Conservation (phyloP, 2,888 invertebrate species). For the Drosophila peninsularis region DNA sequence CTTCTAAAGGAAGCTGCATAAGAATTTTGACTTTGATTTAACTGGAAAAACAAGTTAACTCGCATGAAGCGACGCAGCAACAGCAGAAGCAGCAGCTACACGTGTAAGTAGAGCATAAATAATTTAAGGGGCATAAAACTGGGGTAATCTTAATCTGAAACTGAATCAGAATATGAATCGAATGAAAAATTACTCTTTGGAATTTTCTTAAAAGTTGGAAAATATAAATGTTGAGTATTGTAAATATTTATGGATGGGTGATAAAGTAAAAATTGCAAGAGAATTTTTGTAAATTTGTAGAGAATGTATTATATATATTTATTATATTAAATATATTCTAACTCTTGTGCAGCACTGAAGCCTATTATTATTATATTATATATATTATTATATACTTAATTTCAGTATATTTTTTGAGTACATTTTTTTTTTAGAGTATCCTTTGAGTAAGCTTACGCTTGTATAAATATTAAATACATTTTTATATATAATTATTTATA, state of each 20-base stretch:
- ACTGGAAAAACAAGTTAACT: conserved; percentile 4
- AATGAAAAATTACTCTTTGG: not conserved
- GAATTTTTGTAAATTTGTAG: too few species aligned
- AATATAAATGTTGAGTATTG: not conserved
- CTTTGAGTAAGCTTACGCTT: too few species aligned
- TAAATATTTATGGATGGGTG: not conserved
- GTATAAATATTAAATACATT: too few species aligned
- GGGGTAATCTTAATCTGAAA: not conserved
- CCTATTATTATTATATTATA: too few species aligned
- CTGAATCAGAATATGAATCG: not conserved
- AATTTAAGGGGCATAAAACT: not conserved
- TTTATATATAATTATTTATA: too few species aligned
- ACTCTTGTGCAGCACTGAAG: too few species aligned
- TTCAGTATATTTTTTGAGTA: too few species aligned
- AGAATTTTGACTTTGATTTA: conserved; percentile 1
- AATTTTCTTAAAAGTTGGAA: not conserved
- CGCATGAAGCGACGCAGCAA: not conserved
- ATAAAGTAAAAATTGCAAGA: too few species aligned
- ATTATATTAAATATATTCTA: too few species aligned
- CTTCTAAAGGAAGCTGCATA: conserved; percentile 23
- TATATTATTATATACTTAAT: too few species aligned
- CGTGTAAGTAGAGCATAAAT: not conserved
- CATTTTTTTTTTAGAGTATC: too few species aligned
- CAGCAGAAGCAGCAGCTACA: not conserved
- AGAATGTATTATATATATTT: not conserved